Conservation (phyloP, 2,888 invertebrate genomes). For the Cartodere bifasciata region DNA sequence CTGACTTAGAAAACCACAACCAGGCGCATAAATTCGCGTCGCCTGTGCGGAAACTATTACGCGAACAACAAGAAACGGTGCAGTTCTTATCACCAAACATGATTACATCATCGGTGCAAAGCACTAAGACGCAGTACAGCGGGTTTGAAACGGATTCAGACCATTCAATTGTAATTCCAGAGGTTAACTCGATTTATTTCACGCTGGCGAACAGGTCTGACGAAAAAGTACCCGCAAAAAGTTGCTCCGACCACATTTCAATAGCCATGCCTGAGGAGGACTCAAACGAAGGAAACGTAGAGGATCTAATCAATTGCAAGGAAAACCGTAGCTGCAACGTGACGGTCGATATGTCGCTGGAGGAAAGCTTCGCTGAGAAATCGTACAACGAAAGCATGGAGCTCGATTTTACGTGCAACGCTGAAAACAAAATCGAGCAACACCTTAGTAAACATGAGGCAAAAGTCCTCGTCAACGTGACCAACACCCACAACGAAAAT, state of each 20-base stretch:
- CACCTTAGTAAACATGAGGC: not conserved
- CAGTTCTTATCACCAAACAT: too few species aligned
- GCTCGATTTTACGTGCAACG: not conserved
- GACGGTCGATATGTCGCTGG: not conserved
- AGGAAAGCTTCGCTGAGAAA: too few species aligned
- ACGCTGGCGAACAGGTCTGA: slow-evolving; percentile 1
- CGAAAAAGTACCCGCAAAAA: not conserved
- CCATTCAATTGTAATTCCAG: slow-evolving; percentile 17
- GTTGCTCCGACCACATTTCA: not conserved
- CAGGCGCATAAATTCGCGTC: too few species aligned
- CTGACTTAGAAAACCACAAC: too few species aligned
- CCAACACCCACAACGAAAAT: slow-evolving; percentile 8
- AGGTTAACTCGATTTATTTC: slow-evolving; percentile 13
- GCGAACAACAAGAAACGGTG: too few species aligned
- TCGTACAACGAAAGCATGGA: too few species aligned
- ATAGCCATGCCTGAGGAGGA: too few species aligned
- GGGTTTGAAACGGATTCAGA: slow-evolving; percentile 19
- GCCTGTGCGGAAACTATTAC: too few species aligned
- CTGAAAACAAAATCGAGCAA: not conserved
- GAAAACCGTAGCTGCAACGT: not conserved
- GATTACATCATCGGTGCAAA: too few species aligned
- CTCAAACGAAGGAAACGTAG: not conserved
- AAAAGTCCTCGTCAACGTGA: slow-evolving; percentile 8
- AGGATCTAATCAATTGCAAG: too few species aligned
- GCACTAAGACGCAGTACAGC: too few species aligned